These are phyloP conservation scores for Phallusia fumigata DNA, from an alignment of 23 tunicate species.

Conservation along the genomic window DNA sequence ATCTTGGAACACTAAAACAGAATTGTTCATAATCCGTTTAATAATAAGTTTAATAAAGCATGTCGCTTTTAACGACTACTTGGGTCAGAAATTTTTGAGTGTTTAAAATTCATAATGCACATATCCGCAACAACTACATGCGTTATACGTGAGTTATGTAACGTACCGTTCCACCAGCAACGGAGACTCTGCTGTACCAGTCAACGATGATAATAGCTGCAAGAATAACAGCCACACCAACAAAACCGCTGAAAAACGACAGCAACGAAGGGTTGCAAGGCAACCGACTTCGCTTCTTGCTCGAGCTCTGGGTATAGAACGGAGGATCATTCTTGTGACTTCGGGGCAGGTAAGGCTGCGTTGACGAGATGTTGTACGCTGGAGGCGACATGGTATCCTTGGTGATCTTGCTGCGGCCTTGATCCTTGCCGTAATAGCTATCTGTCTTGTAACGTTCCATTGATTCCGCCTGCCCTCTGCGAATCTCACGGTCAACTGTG, in stretches of 20 bases:
- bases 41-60: too few relatives aligned
- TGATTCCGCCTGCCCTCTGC: constrained; percentile 38
- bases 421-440: not conserved
- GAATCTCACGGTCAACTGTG: constrained; percentile 26
- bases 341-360: not conserved
- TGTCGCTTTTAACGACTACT: too few relatives aligned
- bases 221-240: constrained; percentile 3
- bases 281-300: not conserved
- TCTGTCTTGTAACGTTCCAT: constrained; percentile 16
- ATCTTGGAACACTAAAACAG: too few relatives aligned
- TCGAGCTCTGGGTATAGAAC: not conserved
- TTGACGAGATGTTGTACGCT: constrained; percentile 11
- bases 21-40: too few relatives aligned
- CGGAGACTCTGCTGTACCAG: constrained; percentile 3
- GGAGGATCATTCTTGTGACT: not conserved
- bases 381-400: constrained; percentile 29
- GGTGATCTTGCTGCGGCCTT: constrained; percentile 9
- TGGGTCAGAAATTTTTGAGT: too few relatives aligned
- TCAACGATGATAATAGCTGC: constrained; percentile 13
- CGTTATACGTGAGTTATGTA: too few relatives aligned
- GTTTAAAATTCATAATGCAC: too few relatives aligned
- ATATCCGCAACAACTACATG: too few relatives aligned
- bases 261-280: constrained; percentile 15
- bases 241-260: not conserved
- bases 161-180: not conserved